A percentile compares a stretch with the other conserved stretches of the same genome.
These are phyloP conservation scores for Calyptommatus sinebrachiatus DNA, from an alignment of 2,113 vertebrate species.

Conservation along the genomic window DNA sequence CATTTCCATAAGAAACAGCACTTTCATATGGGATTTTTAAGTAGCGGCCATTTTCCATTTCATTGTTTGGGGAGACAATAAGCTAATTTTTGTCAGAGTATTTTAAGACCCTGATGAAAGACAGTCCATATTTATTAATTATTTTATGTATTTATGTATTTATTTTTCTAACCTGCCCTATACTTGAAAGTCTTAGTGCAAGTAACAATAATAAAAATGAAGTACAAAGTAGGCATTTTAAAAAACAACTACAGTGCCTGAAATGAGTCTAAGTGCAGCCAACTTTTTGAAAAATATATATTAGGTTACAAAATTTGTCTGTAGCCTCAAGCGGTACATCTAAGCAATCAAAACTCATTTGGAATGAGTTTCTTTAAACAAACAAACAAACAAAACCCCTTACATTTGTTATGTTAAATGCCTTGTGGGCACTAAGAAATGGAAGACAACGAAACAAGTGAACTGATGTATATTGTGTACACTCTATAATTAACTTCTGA, in stretches of 20 bases:
- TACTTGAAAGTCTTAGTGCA: too few relatives aligned
- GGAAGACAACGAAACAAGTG: not conserved
- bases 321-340: not conserved
- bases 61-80: too few relatives aligned
- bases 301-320: not conserved
- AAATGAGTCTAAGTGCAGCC: not conserved
- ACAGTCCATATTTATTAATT: not conserved
- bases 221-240: too few relatives aligned
- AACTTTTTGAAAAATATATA: not conserved
- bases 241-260: too few relatives aligned
- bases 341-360: slow-evolving; percentile 15
- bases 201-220: too few relatives aligned
- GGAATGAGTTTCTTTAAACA: not conserved
- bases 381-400: not conserved
- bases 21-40: not conserved
- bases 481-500: slow-evolving; percentile 3
- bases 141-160: too few relatives aligned
- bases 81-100: too few relatives aligned
- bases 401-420: slow-evolving; percentile 20
- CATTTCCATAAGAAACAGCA: not conserved
- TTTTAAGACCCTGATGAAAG: too few relatives aligned
- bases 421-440: not conserved
- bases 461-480: not conserved
- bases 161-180: too few relatives aligned
- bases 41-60: not conserved